phyloP scores from a whole-genome alignment of 2,888 invertebrate genomes.

The Hetaerina titia region DNA sequence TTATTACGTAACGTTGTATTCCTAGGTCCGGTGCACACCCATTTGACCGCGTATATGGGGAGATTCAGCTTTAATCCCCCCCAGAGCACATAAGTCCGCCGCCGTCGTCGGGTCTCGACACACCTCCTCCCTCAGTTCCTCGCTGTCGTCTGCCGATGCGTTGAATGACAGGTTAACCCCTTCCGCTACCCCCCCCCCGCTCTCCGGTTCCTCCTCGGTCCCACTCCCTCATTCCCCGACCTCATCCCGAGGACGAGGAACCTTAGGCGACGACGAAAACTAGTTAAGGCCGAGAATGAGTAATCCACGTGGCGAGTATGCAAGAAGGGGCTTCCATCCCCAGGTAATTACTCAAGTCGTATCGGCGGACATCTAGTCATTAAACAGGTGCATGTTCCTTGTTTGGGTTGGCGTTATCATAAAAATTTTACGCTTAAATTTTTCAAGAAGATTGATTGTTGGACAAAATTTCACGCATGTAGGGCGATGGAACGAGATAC shows the following conservation, averaged over 20 bases:
- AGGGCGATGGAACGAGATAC: neutral
- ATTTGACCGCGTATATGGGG: no score
- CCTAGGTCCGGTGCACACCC: no score
- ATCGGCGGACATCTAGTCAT: neutral
- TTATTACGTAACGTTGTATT: no score
- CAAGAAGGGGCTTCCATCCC: neutral
- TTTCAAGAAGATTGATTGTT: neutral
- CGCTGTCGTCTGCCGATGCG: no score
- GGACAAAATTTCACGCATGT: neutral
- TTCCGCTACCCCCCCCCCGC: neutral
- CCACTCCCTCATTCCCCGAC: neutral
- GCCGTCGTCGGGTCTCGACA: no score
- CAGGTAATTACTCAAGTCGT: neutral
- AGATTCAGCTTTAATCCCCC: no score
- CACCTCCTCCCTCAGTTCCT: no score
- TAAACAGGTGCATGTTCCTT: neutral
- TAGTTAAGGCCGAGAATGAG: neutral
- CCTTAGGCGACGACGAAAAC: neutral
- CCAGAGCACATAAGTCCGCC: no score
- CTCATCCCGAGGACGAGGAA: neutral
- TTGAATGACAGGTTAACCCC: no score
- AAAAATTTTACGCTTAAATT: neutral
- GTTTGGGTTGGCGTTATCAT: neutral
- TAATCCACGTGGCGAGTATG: neutral
- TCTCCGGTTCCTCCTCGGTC: neutral